Base-by-base conservation (phyloP, 2,888 invertebrate genomes). In the Aporophyla nigra region DNA sequence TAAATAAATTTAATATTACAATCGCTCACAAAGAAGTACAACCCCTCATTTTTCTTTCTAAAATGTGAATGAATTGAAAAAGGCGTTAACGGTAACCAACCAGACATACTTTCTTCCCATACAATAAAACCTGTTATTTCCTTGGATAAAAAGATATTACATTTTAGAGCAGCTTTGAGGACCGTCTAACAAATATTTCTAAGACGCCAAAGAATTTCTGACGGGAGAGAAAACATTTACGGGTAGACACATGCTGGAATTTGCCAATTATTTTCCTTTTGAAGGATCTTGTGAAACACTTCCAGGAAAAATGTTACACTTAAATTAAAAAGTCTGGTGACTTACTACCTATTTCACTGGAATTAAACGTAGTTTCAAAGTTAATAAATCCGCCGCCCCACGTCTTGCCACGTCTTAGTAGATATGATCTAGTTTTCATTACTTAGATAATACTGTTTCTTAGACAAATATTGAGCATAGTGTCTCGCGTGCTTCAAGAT, bases 191-290 rank as follows among this genome's bases (percentile, higher is more conserved):
- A 85, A 80, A 78, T 84, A 84, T 85, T 85, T 87, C 78, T 85
- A 72, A 82, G 75, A 86, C 87, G 76, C 79, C 74, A 74, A 80
- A 85, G 88, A 86, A 87, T 87, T 85, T 78, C 71, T 78, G 79
- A 80, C 65, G 78, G 73, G 69, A 80, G 87, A 56, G 84, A 77
- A 87, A 87, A 88, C 82, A 88, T 85, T 85, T 88, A 88, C 80
- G 80, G 73, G 81, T 74, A 83, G 83, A 87, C 87, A 88, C 88
- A 86, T 86, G 80, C 67, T 76, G 88, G 88, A 87, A 87, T 87
- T 87, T 81, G 54, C 78, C 85, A 87, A 87, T 87, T 86, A 86
- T 83, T 86, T 86, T 78, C 76, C 80, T 83, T 85, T 85, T 83
- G 81, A 80, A 67, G 69, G 54, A 78, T 83, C 70, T 61, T 16